Conservation (phyloP, 1,140 invertebrate genomes). For the Atta texana region DNA sequence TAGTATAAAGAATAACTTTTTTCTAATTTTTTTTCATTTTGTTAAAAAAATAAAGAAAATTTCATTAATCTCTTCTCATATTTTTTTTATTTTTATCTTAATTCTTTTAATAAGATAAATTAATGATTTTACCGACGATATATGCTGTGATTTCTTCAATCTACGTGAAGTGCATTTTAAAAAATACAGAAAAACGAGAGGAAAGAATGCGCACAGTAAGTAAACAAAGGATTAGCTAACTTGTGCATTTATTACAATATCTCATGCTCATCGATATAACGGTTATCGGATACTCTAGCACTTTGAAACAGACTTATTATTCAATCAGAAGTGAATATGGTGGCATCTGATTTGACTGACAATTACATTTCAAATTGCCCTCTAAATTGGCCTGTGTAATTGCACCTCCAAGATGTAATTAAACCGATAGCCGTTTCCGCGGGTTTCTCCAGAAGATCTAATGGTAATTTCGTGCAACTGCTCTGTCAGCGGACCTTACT, state of each 20-base stretch:
- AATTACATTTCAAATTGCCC: slow-evolving; percentile 71
- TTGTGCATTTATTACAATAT: neutral
- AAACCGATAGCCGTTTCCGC: slow-evolving; percentile 74
- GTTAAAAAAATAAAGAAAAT: too few relatives aligned
- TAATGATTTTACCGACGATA: neutral
- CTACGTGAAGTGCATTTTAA: neutral
- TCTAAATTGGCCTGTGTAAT: slow-evolving; percentile 69
- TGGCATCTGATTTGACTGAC: slow-evolving; percentile 62
- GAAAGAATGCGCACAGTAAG: neutral
- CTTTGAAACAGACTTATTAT: slow-evolving; percentile 37
- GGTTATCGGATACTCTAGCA: neutral
- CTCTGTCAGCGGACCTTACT: slow-evolving; percentile 49
- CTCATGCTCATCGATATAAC: neutral
- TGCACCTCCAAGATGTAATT: slow-evolving; percentile 70
- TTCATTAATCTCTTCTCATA: neutral
- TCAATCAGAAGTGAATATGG: slow-evolving; percentile 38
- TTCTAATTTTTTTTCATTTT: too few relatives aligned
- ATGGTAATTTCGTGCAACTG: slow-evolving; percentile 67
- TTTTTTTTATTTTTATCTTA: neutral
- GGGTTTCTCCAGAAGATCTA: slow-evolving; percentile 59
- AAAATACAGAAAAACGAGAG: neutral
- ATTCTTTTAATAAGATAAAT: neutral
- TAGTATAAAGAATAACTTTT: too few relatives aligned
- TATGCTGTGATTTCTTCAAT: neutral
- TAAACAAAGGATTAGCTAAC: slow-evolving; percentile 31